These are phyloP conservation scores for Sus cebifrons DNA, from an alignment of 2,797 vertebrate species.

Conservation along the genomic window DNA sequence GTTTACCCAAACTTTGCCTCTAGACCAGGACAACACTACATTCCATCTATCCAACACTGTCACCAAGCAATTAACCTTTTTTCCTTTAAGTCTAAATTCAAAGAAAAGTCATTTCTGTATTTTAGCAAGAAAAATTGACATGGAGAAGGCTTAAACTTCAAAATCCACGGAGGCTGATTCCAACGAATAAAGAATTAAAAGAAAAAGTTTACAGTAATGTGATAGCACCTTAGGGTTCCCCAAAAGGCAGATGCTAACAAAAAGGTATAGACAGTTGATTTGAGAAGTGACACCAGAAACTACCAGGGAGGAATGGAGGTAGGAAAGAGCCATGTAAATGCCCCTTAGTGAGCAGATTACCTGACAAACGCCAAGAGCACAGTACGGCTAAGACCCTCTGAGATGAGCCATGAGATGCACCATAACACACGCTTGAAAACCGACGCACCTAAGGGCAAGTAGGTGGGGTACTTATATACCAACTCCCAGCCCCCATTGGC, in stretches of 20 bases:
- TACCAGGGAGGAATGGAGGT: not conserved
- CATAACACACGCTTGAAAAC: not conserved
- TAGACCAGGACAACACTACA: slow-evolving; percentile 22
- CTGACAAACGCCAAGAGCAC: not conserved
- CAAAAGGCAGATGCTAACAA: not conserved
- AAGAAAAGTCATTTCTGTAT: slow-evolving; percentile 55
- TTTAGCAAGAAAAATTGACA: slow-evolving; percentile 54
- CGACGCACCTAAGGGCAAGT: not conserved
- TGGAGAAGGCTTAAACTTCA: not conserved
- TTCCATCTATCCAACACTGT: slow-evolving; percentile 63
- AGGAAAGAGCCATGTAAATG: not conserved
- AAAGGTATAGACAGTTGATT: not conserved
- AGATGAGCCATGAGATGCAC: too few species aligned
- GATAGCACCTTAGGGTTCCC: not conserved
- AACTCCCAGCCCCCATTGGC: not conserved
- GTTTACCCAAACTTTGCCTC: slow-evolving; percentile 56
- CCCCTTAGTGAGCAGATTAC: not conserved
- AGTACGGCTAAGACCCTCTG: not conserved
- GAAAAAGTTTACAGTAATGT: not conserved
- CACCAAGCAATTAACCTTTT: slow-evolving; percentile 74
- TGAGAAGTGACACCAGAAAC: not conserved
- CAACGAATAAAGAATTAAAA: not conserved
- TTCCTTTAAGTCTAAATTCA: slow-evolving; percentile 61
- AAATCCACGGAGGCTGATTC: slow-evolving; percentile 56
- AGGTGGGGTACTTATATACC: not conserved